Evolutionary conservation across 2,888 invertebrate genomes (phyloP).

Genomic region (Andrena marginata): DNA sequence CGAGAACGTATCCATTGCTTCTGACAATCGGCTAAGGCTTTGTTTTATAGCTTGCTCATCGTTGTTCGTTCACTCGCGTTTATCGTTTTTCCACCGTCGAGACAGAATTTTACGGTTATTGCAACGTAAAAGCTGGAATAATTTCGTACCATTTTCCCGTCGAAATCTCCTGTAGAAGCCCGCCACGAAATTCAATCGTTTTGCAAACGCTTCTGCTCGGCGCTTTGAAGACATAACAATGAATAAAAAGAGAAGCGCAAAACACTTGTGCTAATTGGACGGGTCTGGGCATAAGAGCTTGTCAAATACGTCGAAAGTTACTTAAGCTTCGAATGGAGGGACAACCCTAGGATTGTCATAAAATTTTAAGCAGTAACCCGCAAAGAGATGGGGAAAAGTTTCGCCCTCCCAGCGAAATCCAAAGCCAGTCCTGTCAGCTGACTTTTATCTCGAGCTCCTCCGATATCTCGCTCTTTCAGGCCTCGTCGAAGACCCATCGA

Average conservation of each 20-base stretch:
- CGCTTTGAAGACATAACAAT: no score
- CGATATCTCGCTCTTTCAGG: constrained; percentile 27
- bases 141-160: not conserved
- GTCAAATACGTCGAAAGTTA: not conserved
- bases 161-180: not conserved
- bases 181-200: no score
- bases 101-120: constrained; percentile 14
- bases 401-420: constrained; percentile 3
- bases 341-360: not conserved
- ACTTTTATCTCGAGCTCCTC: constrained; percentile 22
- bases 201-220: no score
- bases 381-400: not conserved
- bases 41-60: constrained; percentile 38
- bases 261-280: not conserved
- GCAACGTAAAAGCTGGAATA: constrained; percentile 3
- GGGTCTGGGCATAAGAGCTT: not conserved
- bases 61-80: constrained; percentile 13
- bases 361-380: not conserved
- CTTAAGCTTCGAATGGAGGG: not conserved
- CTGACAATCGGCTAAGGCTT: constrained; percentile 41
- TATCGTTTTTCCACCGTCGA: constrained; percentile 29
- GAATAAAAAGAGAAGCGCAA: no score
- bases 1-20: constrained; percentile 22
- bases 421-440: constrained; percentile 21
- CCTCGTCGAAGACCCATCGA: not conserved